Base-by-base conservation (phyloP, 1,140 invertebrate genomes). In the Drosophila saltans region DNA sequence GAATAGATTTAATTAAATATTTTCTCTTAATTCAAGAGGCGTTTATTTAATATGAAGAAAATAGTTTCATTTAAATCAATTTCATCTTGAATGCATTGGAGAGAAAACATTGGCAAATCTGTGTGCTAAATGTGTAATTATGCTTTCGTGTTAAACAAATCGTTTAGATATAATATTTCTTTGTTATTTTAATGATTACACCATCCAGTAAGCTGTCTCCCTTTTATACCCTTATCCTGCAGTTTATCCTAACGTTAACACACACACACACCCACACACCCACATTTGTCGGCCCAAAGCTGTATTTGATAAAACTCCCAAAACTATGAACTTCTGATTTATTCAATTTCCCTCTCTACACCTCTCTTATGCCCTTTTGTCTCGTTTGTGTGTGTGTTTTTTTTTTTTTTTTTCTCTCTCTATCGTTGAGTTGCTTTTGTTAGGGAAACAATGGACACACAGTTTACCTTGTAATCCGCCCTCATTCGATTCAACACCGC, bases 251-350 rank as follows among this genome's bases (percentile, higher is more conserved):
- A 8, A 21, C 26, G 24, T 52, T 3, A 52, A 4, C 39, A 40
- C 39, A 40, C 39, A 40, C 10, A 9, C 3, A 40, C 39, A 40
- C 10, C 10, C 39, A 40, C 10, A 10, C 39, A 40, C 3, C 2
- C 33, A 24, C 41, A 8, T 11, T 36, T 36, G 33, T 36, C 6
- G 6, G 33, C 33, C 33, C 33, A 36, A 36, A 36, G 33, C 33
- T 36, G 33, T 36, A 36, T 36, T 36, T 36, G 33, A 3, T 21
- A 24, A 52, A 59, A 33, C 36, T 33, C 57, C 57, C 33, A 24
- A 39, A 39, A 59, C 57, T 59, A 59, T 59, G 33, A 59, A 59
- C 57, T 40, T 39, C 21, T 59, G 57, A 59, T 59, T 59, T 59
- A 59, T 59, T 40, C 57, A 59, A 59, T 59, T 59, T 59, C 57